Base-by-base conservation (phyloP, 2,888 invertebrate species). In the Margaritifera margaritifera region DNA sequence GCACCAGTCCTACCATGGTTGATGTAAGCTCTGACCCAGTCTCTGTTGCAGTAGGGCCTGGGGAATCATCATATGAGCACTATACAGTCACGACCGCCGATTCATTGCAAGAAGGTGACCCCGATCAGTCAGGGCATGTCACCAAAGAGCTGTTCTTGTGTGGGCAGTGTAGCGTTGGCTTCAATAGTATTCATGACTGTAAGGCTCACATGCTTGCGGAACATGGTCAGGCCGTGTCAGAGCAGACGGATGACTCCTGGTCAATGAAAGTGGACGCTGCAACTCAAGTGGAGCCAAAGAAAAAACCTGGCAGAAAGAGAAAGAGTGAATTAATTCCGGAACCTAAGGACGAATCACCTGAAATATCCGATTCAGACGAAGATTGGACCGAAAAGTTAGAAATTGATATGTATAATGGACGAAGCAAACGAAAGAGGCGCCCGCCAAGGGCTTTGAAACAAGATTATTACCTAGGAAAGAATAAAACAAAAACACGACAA, bases 121-220 rank as follows among this genome's bases (percentile, higher is more conserved):
- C 25, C 24, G 64, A 61, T 62, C 31, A 67, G 19, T 64, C 70
- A 42, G 60, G 67, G 20, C 61, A 69, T 25, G 64, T 72, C 15
- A 80, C 80, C n/a, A 82, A 80, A 68, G 87, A 88, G 62, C 74
- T 88, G 60, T 89, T 87, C 71, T 77, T 89, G 4, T 90, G 90
- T 82, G 89, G 89, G 5, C 86, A 87, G 65, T 90, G 90, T 69
- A 86, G 84, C 67, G 75, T 84, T 51, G 88, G 87, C 1, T 90
- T 89, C 74, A 77, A 76, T 54, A 82, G 77, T 27, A 85, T 90
- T 24, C 88, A 89, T 6, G 85, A 85, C 20, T 89, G 89, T 71
- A 87, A 88, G 60, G 69, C 75, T 27, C 90, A 90, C 68, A 88
- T 90, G 87, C 77, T 86, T 31, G 63, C 83, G 25, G 87, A 84